Evolutionary conservation across 2,797 vertebrate genomes (phyloP).

Genomic region (Bovichtus variegatus): DNA sequence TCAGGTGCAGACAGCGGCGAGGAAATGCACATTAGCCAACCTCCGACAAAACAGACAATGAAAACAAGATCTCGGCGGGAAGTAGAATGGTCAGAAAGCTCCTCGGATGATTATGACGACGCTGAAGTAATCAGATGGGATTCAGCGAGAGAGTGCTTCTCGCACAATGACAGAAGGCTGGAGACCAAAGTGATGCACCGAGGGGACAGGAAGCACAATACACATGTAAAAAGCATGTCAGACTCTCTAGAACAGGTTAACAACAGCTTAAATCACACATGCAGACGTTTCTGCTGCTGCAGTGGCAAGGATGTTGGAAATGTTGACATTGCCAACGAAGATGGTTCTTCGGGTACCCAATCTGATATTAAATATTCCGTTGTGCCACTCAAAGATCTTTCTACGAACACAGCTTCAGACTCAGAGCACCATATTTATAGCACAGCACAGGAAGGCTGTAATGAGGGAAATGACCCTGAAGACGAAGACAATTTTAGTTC

Average conservation of each 20-base stretch:
- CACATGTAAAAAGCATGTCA: conserved; percentile 87
- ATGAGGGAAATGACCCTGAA: conserved; percentile 89
- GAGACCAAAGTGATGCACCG: conserved; percentile 79
- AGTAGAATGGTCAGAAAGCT: conserved; percentile 86
- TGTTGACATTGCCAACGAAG: conserved; percentile 66
- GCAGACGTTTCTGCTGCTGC: conserved; percentile 83
- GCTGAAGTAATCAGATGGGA: conserved; percentile 86
- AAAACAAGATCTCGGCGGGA: conserved; percentile 81
- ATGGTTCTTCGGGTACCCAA: conserved; percentile 63
- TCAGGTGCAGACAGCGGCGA: conserved; percentile 84
- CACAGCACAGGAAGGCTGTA: conserved; percentile 81
- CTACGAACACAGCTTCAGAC: conserved; percentile 81
- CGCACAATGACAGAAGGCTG: conserved; percentile 79
- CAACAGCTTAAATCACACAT: conserved; percentile 84
- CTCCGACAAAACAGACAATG: conserved; percentile 86
- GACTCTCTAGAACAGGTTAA: conserved; percentile 88
- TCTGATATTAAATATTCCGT: conserved; percentile 87
- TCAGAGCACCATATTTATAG: conserved; percentile 88
- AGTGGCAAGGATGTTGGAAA: conserved; percentile 80
- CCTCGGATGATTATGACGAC: conserved; percentile 87
- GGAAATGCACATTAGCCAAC: conserved; percentile 90
- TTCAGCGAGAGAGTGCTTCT: conserved; percentile 88
- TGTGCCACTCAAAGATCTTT: conserved; percentile 83
- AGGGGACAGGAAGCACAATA: conserved; percentile 89
- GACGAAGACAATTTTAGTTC: conserved; percentile 85